Evolutionary conservation across 2,113 vertebrate species (phyloP).

Genomic region (Phainopepla nitens): DNA sequence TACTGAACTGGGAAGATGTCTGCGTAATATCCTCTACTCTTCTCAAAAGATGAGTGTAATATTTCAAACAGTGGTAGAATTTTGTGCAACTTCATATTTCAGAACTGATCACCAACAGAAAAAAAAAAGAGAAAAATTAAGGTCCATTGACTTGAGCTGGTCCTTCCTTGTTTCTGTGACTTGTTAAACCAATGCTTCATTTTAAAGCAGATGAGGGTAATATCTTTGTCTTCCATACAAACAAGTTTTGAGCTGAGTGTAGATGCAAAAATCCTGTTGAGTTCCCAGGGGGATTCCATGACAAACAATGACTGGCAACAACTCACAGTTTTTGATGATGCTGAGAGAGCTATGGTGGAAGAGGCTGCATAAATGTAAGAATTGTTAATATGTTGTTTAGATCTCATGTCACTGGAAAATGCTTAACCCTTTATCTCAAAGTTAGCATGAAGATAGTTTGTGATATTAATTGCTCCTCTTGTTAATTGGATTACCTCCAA

Average conservation of each 20-base stretch:
- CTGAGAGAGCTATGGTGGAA: background rate
- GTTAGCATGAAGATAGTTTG: background rate
- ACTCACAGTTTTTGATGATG: background rate
- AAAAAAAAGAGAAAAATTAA: background rate
- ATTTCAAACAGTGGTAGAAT: background rate
- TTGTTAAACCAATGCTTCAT: background rate
- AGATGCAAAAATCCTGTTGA: background rate
- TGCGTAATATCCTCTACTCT: background rate
- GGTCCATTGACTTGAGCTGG: background rate
- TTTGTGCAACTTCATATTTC: background rate
- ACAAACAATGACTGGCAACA: background rate
- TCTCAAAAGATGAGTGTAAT: background rate
- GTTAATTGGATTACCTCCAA: slow-evolving; percentile 31
- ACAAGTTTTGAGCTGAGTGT: background rate
- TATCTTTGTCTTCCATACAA: background rate
- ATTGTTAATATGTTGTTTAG: background rate
- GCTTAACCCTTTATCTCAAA: slow-evolving; percentile 3
- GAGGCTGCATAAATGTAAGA: background rate
- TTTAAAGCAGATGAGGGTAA: background rate
- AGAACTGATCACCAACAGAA: background rate
- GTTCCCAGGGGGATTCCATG: background rate
- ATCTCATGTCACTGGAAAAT: background rate
- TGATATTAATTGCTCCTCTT: slow-evolving; percentile 7
- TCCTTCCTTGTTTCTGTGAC: background rate
- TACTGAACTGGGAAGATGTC: background rate